Conservation (phyloP, 92 coral and sea anemone species). For the Epizoanthus scotinus region DNA sequence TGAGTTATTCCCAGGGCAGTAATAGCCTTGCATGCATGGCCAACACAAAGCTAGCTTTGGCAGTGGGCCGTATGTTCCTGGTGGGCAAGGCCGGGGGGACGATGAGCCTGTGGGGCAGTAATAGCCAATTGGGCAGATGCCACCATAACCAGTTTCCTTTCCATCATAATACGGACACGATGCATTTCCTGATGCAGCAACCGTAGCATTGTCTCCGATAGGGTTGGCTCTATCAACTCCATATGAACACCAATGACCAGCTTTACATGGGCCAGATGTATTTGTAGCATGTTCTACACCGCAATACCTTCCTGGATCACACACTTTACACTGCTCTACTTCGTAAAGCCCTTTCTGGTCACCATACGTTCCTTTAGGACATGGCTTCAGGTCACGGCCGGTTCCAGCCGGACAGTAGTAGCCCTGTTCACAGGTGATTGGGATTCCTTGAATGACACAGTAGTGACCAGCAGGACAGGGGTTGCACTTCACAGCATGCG, state of each 20-base stretch:
- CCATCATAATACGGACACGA: constrained; percentile 93
- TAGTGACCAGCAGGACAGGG: constrained; percentile 97
- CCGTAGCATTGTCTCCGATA: constrained; percentile 67
- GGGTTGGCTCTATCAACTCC: constrained; percentile 93
- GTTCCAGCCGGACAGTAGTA: constrained; percentile 97
- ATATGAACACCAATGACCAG: constrained; percentile 96
- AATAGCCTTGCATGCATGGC: constrained; percentile 85
- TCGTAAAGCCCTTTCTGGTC: constrained; percentile 75
- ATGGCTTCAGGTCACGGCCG: constrained; percentile 85
- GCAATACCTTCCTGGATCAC: constrained; percentile 94
- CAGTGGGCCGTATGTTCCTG: constrained; percentile 77
- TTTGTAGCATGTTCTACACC: constrained; percentile 73
- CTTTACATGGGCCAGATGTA: constrained; percentile 76
- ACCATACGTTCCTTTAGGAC: constrained; percentile 98
- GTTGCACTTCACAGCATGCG: constrained; percentile 90
- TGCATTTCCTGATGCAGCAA: constrained; percentile 40
- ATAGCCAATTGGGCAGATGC: constrained; percentile 85
- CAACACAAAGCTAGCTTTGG: constrained; percentile 71
- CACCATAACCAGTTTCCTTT: constrained; percentile 92
- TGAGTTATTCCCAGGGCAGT: constrained; percentile 91
- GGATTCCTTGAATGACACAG: constrained; percentile 87
- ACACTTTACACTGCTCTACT: constrained; percentile 84
- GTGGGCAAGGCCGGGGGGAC: constrained; percentile 74
- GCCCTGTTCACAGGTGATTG: constrained; percentile 78
- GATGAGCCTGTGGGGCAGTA: constrained; percentile 83